Evolutionary conservation across 2,888 invertebrate genomes (phyloP).

Genomic region (Trichacis sp.): DNA sequence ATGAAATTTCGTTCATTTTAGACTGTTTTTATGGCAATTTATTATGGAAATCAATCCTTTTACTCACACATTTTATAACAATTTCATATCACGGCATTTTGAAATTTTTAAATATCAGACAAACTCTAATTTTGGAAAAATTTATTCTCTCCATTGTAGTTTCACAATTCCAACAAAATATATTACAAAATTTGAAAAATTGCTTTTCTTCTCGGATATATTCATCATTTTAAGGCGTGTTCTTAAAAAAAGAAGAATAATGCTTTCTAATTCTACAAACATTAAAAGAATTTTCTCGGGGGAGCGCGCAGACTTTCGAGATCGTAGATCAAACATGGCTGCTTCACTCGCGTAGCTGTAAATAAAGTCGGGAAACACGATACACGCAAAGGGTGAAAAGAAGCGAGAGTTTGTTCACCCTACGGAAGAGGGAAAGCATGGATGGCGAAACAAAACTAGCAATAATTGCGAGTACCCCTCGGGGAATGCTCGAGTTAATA

Average conservation of each 20-base stretch:
- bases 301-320: slow-evolving; percentile 5
- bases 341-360: slow-evolving; percentile 12
- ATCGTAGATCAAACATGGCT: slow-evolving; percentile 4
- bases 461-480: slow-evolving; percentile 56
- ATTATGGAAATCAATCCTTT: too few species aligned
- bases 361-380: slow-evolving; percentile 26
- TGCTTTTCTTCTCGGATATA: too few species aligned
- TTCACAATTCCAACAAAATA: too few species aligned
- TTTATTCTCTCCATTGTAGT: too few species aligned
- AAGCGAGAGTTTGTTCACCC: slow-evolving; percentile 46
- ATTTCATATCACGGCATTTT: too few species aligned
- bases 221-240: too few species aligned
- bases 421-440: slow-evolving; percentile 34
- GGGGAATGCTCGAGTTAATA: slow-evolving; percentile 24
- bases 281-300: background rate
- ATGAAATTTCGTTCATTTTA: too few species aligned
- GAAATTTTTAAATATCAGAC: too few species aligned
- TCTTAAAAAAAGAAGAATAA: background rate
- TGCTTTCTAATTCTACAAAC: background rate
- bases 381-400: slow-evolving; percentile 43
- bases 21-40: too few species aligned
- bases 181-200: too few species aligned
- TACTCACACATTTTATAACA: too few species aligned
- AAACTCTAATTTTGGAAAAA: too few species aligned
- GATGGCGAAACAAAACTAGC: slow-evolving; percentile 58